phyloP scores from a whole-genome alignment of 2,797 vertebrate genomes.

The Lophius americanus region DNA sequence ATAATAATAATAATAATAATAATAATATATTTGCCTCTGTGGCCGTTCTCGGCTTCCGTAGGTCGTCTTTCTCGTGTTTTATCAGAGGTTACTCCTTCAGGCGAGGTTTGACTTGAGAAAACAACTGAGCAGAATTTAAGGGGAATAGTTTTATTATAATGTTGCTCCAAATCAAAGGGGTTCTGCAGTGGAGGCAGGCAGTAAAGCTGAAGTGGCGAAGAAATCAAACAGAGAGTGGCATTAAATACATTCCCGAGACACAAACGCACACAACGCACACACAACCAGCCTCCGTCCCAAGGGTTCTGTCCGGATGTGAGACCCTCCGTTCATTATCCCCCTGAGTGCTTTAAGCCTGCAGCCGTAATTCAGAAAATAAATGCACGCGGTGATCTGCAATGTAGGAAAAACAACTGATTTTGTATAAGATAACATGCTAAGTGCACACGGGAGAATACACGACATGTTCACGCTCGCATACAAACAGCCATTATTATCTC shows the following conservation, averaged over 20 bases:
- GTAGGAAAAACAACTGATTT: background rate
- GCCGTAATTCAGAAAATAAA: constrained; percentile 32
- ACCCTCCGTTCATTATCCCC: constrained; percentile 58
- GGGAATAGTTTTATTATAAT: too few relatives aligned
- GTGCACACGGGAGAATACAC: constrained; percentile 25
- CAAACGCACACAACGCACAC: constrained; percentile 15
- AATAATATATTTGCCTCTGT: too few relatives aligned
- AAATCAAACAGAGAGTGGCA: constrained; percentile 44
- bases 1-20: too few relatives aligned
- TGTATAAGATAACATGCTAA: constrained; percentile 11
- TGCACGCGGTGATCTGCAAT: constrained; percentile 12
- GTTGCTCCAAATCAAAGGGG: constrained; percentile 34
- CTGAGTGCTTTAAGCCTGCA: constrained; percentile 42
- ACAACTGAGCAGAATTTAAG: too few relatives aligned
- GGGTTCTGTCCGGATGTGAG: constrained; percentile 41
- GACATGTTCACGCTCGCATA: constrained; percentile 11
- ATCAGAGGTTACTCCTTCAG: too few relatives aligned
- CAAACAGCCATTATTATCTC: constrained; percentile 12
- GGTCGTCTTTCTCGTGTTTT: too few relatives aligned
- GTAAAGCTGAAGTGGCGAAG: too few relatives aligned
- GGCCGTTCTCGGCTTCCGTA: too few relatives aligned
- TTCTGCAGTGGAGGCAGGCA: constrained; percentile 35
- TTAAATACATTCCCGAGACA: constrained; percentile 56
- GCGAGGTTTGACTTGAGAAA: too few relatives aligned
- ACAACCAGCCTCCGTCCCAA: constrained; percentile 27